Evolutionary conservation across 1,140 invertebrate species (phyloP), one percentile per base, ranked within the genome.

Genomic region (Scaptomyza hsui): DNA sequence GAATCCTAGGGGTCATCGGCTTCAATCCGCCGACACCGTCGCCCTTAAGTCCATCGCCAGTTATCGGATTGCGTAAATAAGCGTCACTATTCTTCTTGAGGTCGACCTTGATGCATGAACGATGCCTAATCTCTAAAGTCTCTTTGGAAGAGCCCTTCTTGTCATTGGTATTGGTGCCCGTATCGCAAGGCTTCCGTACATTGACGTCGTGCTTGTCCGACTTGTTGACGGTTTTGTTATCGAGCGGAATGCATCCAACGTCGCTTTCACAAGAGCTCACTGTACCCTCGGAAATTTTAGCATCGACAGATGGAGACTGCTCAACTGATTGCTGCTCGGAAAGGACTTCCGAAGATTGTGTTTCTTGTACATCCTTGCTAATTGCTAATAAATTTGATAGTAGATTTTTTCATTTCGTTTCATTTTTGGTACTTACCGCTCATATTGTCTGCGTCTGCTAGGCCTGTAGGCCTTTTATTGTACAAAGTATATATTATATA

Each of bases 21-120:
- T 90, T 90, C 0, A 86, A 60, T n/a, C 83, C 89, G 6, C 89
- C 89, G 1, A 90, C 89, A 44, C 89, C 89, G 51, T 90, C 89
- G 6, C 89, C 89, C 16, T 85, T 80, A 1, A 90, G 62, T 0
- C 89, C 89, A n/a, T 86, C 21, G 2, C 89, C 89, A 0, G 89
- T 90, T 12, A 90, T 90, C 0, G 89, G 89, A 56, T 90, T 90
- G 13, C 89, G 83, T 3, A 67, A 52, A 35, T 59, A 45, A 3
- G 4, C 7, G 5, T 2, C 9, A 9, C 3, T 32, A 29, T 37
- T 4, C 3, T 13, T 37, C 5, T 72, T 52, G 0, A 45, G 18
- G 6, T 72, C 67, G 6, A 53, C n/a, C 19, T 67, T 62, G n/a
- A 51, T 45, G 47, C 75, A 83, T 7, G 63, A 37, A 18, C 45